phyloP scores from a whole-genome alignment of 2,888 invertebrate species.

The Trachelus stipa region DNA sequence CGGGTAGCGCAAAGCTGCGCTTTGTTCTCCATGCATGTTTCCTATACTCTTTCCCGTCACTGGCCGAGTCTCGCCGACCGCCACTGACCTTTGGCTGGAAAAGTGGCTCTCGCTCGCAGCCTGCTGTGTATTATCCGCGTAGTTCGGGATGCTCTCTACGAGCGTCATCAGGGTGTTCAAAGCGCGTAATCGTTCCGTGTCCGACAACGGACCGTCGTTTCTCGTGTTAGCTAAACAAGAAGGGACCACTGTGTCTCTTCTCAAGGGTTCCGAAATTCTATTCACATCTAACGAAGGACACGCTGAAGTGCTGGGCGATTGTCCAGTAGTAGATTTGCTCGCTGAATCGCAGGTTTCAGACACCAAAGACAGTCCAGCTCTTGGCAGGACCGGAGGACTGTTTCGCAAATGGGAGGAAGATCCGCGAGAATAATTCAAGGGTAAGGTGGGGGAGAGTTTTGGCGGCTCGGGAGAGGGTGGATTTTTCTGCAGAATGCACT shows the following conservation, averaged over 20 bases:
- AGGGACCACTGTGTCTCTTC: not conserved
- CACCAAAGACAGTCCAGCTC: constrained; percentile 26
- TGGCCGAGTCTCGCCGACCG: not conserved
- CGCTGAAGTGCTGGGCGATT: not conserved
- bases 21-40: not conserved
- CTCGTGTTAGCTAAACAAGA: not conserved
- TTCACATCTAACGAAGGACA: not conserved
- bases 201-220: not conserved
- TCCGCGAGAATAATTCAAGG: constrained; percentile 29
- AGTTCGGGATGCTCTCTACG: not conserved
- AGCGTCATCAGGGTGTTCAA: constrained; percentile 3
- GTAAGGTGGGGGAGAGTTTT: constrained; percentile 45
- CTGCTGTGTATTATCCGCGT: not conserved
- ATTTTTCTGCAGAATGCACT: not conserved
- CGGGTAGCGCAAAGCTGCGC: not conserved
- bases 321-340: not conserved
- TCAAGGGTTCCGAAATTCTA: not conserved
- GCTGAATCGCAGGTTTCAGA: not conserved
- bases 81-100: not conserved
- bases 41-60: not conserved
- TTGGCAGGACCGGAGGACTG: constrained; percentile 49
- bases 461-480: constrained; percentile 46
- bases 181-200: not conserved
- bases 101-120: not conserved
- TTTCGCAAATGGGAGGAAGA: constrained; percentile 26